Evolutionary conservation across 23 tunicate species (phyloP).

Genomic region (Styela plicata): DNA sequence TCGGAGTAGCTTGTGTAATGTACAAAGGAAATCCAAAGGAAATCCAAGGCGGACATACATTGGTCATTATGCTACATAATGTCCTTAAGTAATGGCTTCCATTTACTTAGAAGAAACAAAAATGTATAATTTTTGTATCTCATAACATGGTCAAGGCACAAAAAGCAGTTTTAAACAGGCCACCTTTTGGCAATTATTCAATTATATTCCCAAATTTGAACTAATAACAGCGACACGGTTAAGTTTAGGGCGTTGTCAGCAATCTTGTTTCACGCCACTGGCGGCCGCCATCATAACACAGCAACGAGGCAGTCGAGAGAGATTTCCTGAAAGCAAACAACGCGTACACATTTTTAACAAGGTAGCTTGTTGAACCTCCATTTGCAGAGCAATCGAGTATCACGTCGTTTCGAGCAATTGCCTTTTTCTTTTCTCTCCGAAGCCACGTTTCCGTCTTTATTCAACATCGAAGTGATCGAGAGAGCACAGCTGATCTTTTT

Average conservation of each 20-base stretch:
- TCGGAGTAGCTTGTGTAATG: too few species aligned
- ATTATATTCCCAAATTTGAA: too few species aligned
- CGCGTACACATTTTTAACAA: neutral
- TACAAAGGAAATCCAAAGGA: too few species aligned
- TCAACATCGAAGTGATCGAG: conserved; percentile 17
- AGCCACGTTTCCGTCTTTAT: conserved; percentile 34
- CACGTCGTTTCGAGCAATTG: neutral
- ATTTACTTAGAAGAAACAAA: too few species aligned
- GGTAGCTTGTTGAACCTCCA: neutral
- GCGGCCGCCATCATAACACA: neutral
- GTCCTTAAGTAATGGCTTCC: too few species aligned
- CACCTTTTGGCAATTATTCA: too few species aligned
- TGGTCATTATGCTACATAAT: too few species aligned
- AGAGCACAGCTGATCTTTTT: conserved; percentile 5
- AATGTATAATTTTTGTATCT: too few species aligned
- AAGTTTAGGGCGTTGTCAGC: neutral
- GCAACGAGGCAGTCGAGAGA: neutral
- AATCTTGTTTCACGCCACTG: neutral
- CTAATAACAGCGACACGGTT: neutral
- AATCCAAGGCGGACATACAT: too few species aligned
- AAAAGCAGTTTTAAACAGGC: too few species aligned
- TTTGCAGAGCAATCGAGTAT: neutral
- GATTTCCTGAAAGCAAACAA: neutral
- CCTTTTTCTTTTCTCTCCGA: conserved; percentile 28
- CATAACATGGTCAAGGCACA: too few species aligned